Evolutionary conservation across 1,140 invertebrate species (phyloP).

Genomic region (Mamestra configurata): DNA sequence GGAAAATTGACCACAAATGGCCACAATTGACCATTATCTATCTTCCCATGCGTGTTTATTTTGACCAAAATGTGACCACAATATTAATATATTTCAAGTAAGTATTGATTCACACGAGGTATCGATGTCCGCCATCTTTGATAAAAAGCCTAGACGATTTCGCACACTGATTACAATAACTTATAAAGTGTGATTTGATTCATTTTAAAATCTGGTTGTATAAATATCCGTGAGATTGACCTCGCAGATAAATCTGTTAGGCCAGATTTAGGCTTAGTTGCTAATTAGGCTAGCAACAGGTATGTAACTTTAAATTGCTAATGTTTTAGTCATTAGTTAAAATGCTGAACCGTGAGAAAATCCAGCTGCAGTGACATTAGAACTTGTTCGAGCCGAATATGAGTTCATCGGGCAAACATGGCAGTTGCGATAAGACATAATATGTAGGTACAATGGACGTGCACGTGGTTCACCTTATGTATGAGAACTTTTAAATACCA

Average conservation of each 20-base stretch:
- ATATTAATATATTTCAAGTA: conserved; percentile 36
- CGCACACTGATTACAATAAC: conserved; percentile 18
- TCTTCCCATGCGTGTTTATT: conserved; percentile 34
- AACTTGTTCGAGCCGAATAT: not conserved
- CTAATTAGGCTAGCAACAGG: not conserved
- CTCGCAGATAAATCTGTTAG: not conserved
- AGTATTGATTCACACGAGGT: conserved; percentile 34
- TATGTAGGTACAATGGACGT: too few species aligned
- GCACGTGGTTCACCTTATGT: too few species aligned
- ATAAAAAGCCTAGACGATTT: not conserved
- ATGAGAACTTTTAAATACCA: too few species aligned
- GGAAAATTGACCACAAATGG: conserved; percentile 45
- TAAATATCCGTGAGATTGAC: conserved; percentile 32
- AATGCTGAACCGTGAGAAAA: not conserved
- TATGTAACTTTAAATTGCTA: not conserved
- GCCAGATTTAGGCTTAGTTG: not conserved
- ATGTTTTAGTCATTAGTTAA: not conserved
- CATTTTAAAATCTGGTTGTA: not conserved
- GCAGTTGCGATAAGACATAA: too few species aligned
- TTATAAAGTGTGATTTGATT: not conserved
- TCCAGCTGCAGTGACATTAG: not conserved
- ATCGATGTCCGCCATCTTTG: conserved; percentile 6
- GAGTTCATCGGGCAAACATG: too few species aligned
- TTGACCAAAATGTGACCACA: conserved; percentile 32
- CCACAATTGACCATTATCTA: conserved; percentile 6